Evolutionary conservation across 2,113 vertebrate genomes (phyloP), one percentile per base, ranked within the genome.

Genomic region (Muscicapa adusta): DNA sequence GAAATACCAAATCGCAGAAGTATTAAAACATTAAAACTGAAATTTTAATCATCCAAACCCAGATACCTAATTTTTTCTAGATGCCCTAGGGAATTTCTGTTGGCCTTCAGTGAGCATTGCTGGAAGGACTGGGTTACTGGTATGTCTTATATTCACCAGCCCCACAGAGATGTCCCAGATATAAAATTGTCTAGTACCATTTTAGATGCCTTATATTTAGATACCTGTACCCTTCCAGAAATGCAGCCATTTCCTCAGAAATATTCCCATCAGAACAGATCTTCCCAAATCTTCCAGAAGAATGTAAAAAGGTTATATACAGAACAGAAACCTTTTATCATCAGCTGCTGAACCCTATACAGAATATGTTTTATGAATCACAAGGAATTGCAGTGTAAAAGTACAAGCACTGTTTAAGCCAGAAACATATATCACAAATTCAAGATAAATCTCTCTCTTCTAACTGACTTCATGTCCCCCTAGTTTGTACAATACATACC

Each of bases 401-500:
- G 79, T 83, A 87, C 23, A 57, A 76, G 56, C 87, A 93, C 74
- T 93, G 82, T 91, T 96, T 93, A 90, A 97, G 79, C 91, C 82
- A 97, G 70, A 74, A 91, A 91, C 73, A 85, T 43, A 45, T 73
- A 95, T 78, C 86, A 81, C 62, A 93, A 92, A 92, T 87, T 95
- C 85, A 96, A 73, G 24, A 73, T 8, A 56, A 66, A 91, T 56
- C 66, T 38, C 45, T 62, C 48, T 86, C 48, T 84, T 40, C 14
- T 72, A 53, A 76, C 5, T 28, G 61, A 72, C 42, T 94, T 92
- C 42, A 51, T 4, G 18, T 14, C 28, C 28, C 24, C 10, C n/a
- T 62, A 5, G 70, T 79, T 85, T 51, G 62, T 85, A 77, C n/a
- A 76, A 18, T 13, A 83, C 29, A 58, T 17, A 78, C 36, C 28